phyloP scores from a whole-genome alignment of 2,797 vertebrate genomes.

The Distichodus sexfasciatus region DNA sequence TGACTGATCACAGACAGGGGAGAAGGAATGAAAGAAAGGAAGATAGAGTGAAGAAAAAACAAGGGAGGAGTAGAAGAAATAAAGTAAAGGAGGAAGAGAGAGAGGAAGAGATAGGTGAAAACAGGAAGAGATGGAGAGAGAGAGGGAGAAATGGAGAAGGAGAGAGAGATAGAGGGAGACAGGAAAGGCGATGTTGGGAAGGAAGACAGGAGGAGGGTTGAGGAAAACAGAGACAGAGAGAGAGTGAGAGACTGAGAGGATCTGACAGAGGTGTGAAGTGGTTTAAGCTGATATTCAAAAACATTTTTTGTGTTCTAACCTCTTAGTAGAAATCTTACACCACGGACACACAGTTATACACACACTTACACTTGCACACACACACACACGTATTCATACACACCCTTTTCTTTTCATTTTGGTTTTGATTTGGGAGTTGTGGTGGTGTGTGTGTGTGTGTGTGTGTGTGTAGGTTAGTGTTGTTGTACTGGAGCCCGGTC shows the following conservation, averaged over 20 bases:
- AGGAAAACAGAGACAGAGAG: neutral
- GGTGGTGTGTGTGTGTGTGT: too few relatives aligned
- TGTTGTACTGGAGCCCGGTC: too few relatives aligned
- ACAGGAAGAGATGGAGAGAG: neutral
- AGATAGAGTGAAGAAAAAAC: neutral
- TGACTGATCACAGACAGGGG: slow-evolving; percentile 2
- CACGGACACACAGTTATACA: neutral
- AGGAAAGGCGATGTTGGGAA: too few relatives aligned
- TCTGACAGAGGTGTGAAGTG: neutral
- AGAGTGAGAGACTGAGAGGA: too few relatives aligned
- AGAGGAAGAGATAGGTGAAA: neutral
- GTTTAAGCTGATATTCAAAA: slow-evolving; percentile 33
- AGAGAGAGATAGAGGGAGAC: neutral
- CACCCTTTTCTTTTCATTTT: too few relatives aligned
- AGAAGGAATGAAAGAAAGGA: neutral
- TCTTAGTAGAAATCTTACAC: slow-evolving; percentile 38
- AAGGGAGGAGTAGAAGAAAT: too few relatives aligned
- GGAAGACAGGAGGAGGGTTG: neutral
- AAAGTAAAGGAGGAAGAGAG: neutral
- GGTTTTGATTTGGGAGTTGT: too few relatives aligned
- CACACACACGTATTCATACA: neutral
- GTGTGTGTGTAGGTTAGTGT: too few relatives aligned
- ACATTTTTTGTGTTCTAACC: slow-evolving; percentile 15
- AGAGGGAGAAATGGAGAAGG: too few relatives aligned
- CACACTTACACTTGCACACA: neutral